A percentile compares a stretch with the other conserved stretches of the same genome.
Conservation (phyloP, 2,888 invertebrate species). For the Lordiphosa fenestrarum region DNA sequence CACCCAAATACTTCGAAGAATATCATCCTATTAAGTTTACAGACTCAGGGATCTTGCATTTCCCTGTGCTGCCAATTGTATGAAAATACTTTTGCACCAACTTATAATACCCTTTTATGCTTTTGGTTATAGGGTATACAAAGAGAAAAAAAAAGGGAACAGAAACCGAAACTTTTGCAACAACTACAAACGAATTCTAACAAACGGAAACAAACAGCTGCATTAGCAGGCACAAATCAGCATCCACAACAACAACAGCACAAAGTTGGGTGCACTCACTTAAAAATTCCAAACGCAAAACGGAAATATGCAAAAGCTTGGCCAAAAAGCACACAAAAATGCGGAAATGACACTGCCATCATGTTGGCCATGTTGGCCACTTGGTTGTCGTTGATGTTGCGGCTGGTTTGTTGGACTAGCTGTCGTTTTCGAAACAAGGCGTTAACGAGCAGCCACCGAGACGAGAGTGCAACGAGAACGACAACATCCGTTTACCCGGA, state of each 20-base stretch:
- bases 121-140: too few species aligned
- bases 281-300: constrained; percentile 76
- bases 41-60: too few species aligned
- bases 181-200: constrained; percentile 58
- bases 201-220: constrained; percentile 75
- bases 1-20: too few species aligned
- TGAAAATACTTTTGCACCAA: too few species aligned
- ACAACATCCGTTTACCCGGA: constrained; percentile 21
- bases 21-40: too few species aligned
- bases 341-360: constrained; percentile 70
- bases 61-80: too few species aligned
- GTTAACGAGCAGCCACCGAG: constrained; percentile 54
- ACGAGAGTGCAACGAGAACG: not conserved
- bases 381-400: constrained; percentile 14
- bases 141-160: constrained; percentile 1
- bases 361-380: constrained; percentile 42
- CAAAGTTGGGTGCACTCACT: constrained; percentile 64
- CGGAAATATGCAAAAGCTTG: constrained; percentile 77
- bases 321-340: constrained; percentile 22
- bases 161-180: constrained; percentile 29
- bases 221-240: constrained; percentile 57
- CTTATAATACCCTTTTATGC: too few species aligned
- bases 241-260: constrained; percentile 30
- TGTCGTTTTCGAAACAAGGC: constrained; percentile 22
- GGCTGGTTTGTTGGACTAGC: constrained; percentile 10